A percentile compares a stretch with the other conserved stretches of the same genome.
phyloP scores from a whole-genome alignment of 2,113 vertebrate genomes.

The Crocuta crocuta region DNA sequence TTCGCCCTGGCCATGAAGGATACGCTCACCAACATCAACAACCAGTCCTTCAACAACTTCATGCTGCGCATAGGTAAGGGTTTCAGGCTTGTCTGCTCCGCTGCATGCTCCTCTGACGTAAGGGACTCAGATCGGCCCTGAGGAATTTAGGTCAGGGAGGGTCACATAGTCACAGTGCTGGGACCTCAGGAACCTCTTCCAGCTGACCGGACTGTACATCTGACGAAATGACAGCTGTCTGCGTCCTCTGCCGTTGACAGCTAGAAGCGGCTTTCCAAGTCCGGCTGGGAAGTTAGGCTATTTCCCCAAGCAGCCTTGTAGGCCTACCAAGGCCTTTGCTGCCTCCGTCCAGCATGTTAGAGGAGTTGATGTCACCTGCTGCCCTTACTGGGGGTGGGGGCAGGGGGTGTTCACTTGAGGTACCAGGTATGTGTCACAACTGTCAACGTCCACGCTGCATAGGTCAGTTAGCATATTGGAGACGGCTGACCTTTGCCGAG shows the following conservation, averaged over 20 bases:
- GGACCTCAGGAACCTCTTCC: background rate
- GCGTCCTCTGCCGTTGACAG: background rate
- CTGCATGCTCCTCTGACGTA: conserved; percentile 71
- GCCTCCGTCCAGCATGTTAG: background rate
- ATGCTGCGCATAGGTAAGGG: conserved; percentile 97
- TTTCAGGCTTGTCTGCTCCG: accelerated
- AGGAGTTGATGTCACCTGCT: background rate
- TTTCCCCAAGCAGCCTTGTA: background rate
- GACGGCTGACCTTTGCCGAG: background rate
- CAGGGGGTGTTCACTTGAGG: background rate
- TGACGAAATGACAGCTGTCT: background rate
- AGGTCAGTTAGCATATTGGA: background rate
- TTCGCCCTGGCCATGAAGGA: conserved; percentile 98
- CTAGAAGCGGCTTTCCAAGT: background rate
- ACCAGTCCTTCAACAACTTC: conserved; percentile 99
- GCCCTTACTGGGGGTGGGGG: accelerated
- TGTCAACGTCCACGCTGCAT: background rate
- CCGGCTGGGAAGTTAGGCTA: background rate
- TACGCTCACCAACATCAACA: conserved; percentile 96
- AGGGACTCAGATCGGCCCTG: conserved; percentile 72
- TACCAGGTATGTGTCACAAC: background rate
- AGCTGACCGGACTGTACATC: background rate
- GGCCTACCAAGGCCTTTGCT: background rate
- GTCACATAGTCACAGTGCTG: background rate
- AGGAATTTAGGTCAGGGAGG: background rate